Evolutionary conservation across 1,140 invertebrate species (phyloP).

Genomic region (Octopus sinensis): DNA sequence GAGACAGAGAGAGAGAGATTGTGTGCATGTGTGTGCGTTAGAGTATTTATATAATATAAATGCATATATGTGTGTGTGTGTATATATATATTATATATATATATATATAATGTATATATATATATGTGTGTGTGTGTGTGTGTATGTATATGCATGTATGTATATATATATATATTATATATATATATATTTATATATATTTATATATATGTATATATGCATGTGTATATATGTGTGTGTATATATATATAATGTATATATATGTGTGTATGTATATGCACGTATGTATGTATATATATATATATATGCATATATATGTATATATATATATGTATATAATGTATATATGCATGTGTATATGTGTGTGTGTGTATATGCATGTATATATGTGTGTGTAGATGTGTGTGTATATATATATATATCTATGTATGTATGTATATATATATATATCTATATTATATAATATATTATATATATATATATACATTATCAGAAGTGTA

Average conservation of each 20-base stretch:
- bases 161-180: background rate
- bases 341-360: background rate
- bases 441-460: slow-evolving; percentile 5
- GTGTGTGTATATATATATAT: background rate
- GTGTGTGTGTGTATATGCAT: background rate
- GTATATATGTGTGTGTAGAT: background rate
- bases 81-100: background rate
- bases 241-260: background rate
- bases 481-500: no score
- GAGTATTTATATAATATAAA: background rate
- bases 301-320: background rate
- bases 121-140: background rate
- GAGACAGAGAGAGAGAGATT: background rate
- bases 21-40: no score
- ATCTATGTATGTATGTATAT: background rate
- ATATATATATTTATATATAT: background rate
- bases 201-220: background rate
- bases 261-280: background rate
- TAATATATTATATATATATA: no score
- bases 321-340: background rate
- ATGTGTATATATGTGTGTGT: background rate
- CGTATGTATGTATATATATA: background rate
- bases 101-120: background rate
- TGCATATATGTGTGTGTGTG: background rate
- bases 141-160: background rate